phyloP scores from a whole-genome alignment of 2,113 vertebrate species.

The Limanda limanda region DNA sequence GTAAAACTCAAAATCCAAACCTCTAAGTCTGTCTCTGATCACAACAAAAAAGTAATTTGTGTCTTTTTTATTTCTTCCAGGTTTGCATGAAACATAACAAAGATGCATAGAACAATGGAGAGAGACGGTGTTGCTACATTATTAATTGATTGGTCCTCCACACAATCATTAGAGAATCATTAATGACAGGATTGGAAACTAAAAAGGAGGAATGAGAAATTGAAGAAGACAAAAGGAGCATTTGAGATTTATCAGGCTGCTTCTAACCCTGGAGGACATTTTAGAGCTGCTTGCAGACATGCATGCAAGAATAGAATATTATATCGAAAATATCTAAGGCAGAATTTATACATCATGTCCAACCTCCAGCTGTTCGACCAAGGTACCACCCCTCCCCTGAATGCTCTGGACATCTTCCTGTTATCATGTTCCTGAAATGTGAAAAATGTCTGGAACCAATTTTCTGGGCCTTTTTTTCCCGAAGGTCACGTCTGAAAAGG shows the following conservation, averaged over 20 bases:
- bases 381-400: no score
- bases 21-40: conserved; percentile 1
- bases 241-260: neutral
- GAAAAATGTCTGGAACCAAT: no score
- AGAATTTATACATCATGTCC: no score
- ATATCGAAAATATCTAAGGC: no score
- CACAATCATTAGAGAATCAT: conserved; percentile 4
- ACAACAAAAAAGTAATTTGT: neutral
- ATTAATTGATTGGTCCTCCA: neutral
- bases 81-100: neutral
- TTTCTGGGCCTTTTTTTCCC: no score
- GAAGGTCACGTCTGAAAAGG: no score
- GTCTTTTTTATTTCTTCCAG: neutral
- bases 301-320: neutral
- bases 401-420: no score
- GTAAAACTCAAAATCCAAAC: conserved; percentile 15
- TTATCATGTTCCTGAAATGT: no score
- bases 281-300: neutral
- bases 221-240: neutral
- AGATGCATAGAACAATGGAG: neutral
- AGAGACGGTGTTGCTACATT: neutral
- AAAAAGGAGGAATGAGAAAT: conserved; percentile 1
- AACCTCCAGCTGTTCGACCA: no score
- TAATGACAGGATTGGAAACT: conserved; percentile 39
- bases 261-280: neutral